Evolutionary conservation across 2,888 invertebrate species (phyloP).

Genomic region (Rotaria magnacalcarata): DNA sequence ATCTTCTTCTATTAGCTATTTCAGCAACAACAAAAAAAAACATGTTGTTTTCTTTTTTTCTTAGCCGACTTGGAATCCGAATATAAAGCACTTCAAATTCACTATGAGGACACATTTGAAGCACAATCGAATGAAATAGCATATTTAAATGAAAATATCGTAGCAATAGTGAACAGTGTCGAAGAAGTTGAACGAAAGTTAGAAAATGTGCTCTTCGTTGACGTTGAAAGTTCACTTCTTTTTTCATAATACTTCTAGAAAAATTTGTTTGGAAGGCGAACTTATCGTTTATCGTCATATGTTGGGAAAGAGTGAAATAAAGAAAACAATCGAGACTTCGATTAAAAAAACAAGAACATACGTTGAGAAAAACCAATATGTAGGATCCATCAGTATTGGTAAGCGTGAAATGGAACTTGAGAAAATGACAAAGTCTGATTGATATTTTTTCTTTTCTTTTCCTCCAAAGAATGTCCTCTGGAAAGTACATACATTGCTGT

Average conservation of each 20-base stretch:
- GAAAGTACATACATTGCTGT: not conserved
- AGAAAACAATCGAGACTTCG: not conserved
- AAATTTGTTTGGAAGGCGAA: not conserved
- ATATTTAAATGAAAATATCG: not conserved
- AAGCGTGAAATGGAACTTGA: not conserved
- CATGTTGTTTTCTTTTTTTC: not conserved
- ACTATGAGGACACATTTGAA: not conserved
- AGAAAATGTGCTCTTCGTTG: not conserved
- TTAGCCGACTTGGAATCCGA: not conserved
- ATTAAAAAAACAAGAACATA: not conserved
- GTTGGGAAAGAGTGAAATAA: not conserved
- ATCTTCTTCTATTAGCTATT: not conserved
- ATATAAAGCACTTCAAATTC: not conserved
- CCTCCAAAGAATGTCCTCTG: not conserved
- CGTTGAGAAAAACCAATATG: not conserved
- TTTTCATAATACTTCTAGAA: not conserved
- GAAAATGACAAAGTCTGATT: not conserved
- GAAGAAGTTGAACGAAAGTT: not conserved
- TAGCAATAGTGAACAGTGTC: not conserved
- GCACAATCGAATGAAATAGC: not conserved
- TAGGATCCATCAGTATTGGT: not conserved
- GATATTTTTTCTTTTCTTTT: no score
- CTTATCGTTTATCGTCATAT: not conserved
- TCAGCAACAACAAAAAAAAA: not conserved
- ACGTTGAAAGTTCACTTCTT: not conserved